A percentile compares a stretch with the other conserved stretches of the same genome.
Evolutionary conservation across 2,113 vertebrate genomes (phyloP).

Genomic region (Barbus barbus): DNA sequence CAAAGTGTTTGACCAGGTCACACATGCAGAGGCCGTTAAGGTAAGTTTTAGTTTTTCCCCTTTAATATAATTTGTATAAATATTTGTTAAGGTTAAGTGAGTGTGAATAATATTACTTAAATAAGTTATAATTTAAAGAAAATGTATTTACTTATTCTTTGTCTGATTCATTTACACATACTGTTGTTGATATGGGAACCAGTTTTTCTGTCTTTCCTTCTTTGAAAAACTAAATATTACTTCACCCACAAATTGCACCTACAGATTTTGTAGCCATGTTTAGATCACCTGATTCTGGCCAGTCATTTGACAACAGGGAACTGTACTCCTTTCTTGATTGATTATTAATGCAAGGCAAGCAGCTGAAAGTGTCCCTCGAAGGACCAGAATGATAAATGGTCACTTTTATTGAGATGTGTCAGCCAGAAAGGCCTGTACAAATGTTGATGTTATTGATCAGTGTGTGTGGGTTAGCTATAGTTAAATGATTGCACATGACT

Average conservation of each 20-base stretch:
- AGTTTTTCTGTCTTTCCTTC: neutral
- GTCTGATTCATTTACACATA: neutral
- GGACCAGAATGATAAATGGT: conserved; percentile 34
- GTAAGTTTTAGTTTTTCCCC: conserved; percentile 66
- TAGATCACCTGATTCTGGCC: neutral
- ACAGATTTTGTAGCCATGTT: neutral
- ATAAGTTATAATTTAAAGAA: neutral
- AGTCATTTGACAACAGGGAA: neutral
- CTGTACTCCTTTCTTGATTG: conserved; percentile 10
- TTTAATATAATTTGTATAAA: neutral
- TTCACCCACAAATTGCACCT: too few relatives aligned
- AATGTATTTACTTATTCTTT: neutral
- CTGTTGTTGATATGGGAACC: neutral
- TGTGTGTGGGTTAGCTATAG: neutral
- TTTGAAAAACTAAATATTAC: neutral
- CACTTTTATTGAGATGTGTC: conserved; percentile 30
- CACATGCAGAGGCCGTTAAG: conserved; percentile 94
- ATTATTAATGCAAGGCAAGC: conserved; percentile 30
- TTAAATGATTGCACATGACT: conserved; percentile 14
- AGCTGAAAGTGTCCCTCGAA: neutral
- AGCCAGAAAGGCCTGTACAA: neutral
- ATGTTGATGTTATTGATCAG: conserved; percentile 40
- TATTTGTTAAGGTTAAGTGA: neutral
- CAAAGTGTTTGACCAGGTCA: conserved; percentile 87
- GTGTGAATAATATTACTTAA: neutral